phyloP scores from a whole-genome alignment of 2,888 invertebrate species.

The Torymus auratus region DNA sequence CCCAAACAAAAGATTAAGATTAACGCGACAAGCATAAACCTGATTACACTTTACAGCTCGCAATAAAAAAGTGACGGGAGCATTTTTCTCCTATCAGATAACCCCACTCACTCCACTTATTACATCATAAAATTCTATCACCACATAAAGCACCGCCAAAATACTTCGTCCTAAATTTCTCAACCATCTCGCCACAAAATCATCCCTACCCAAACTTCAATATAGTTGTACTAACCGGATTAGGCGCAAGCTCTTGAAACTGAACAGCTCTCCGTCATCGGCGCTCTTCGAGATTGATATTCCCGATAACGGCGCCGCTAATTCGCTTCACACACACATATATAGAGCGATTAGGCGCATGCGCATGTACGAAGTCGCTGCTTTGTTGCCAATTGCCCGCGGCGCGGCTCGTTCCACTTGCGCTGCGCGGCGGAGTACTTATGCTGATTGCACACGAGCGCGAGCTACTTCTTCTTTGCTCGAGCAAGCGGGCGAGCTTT shows the following conservation, averaged over 20 bases:
- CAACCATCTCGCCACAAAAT: too few species aligned
- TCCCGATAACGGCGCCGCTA: constrained; percentile 16
- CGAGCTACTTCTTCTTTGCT: background rate
- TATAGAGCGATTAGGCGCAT: constrained; percentile 9
- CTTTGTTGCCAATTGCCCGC: constrained; percentile 23
- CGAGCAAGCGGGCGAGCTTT: background rate
- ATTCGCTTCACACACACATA: background rate
- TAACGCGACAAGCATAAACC: too few species aligned
- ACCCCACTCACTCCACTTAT: too few species aligned
- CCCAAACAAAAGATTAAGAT: too few species aligned
- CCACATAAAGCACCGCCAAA: too few species aligned
- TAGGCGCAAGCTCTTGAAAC: background rate
- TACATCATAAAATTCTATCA: too few species aligned
- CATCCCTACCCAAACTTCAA: too few species aligned
- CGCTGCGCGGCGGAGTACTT: background rate
- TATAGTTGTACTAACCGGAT: too few species aligned
- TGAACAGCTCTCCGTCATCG: background rate
- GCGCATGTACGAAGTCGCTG: background rate
- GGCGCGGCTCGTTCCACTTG: constrained; percentile 12
- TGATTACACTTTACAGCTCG: too few species aligned
- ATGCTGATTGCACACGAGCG: background rate
- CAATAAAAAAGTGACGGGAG: too few species aligned
- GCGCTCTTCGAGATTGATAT: constrained; percentile 21
- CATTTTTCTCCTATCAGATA: too few species aligned
- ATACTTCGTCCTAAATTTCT: too few species aligned